Percentiles rank a stretch among this genome's conserved stretches.
phyloP scores from a whole-genome alignment of 2,888 invertebrate species.

The Alloplasta piceator region DNA sequence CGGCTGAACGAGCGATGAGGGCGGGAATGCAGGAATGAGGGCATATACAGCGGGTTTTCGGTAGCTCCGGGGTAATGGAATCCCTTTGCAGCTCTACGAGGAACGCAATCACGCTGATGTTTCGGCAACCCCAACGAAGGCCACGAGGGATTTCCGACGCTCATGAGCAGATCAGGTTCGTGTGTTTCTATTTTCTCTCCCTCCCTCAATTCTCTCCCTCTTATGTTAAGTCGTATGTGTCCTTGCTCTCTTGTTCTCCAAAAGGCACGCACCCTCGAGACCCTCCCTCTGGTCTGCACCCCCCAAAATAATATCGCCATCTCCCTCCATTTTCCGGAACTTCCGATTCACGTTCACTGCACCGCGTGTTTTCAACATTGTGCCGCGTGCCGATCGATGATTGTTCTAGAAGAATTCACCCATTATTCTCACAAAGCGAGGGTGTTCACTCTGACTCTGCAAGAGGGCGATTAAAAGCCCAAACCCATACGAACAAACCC shows the following conservation, averaged over 20 bases:
- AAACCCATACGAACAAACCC: constrained; percentile 6
- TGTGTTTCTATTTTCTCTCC: constrained; percentile 73
- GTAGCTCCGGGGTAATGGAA: constrained; percentile 79
- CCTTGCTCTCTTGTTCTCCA: constrained; percentile 33
- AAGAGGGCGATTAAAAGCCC: constrained; percentile 63
- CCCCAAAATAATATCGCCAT: constrained; percentile 59
- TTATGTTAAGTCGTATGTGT: constrained; percentile 30
- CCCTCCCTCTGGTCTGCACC: constrained; percentile 38
- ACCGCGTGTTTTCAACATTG: constrained; percentile 46
- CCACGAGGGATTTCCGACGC: constrained; percentile 82
- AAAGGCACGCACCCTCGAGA: constrained; percentile 3
- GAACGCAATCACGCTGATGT: constrained; percentile 83
- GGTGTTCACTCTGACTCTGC: constrained; percentile 42
- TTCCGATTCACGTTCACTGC: constrained; percentile 52
- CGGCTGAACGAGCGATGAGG: constrained; percentile 48
- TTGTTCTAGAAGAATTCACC: constrained; percentile 59
- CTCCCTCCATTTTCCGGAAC: constrained; percentile 63
- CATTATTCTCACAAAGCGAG: constrained; percentile 58
- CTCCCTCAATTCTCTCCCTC: constrained; percentile 67
- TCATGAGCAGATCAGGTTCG: constrained; percentile 82
- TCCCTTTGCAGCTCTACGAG: constrained; percentile 77
- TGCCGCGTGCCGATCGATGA: constrained; percentile 66
- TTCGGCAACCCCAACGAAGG: constrained; percentile 79
- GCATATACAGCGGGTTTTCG: constrained; percentile 64
- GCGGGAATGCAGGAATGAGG: constrained; percentile 72